These are phyloP conservation scores for Zaprionus tsacasi DNA, from an alignment of 1,140 invertebrate genomes.

Conservation along the genomic window DNA sequence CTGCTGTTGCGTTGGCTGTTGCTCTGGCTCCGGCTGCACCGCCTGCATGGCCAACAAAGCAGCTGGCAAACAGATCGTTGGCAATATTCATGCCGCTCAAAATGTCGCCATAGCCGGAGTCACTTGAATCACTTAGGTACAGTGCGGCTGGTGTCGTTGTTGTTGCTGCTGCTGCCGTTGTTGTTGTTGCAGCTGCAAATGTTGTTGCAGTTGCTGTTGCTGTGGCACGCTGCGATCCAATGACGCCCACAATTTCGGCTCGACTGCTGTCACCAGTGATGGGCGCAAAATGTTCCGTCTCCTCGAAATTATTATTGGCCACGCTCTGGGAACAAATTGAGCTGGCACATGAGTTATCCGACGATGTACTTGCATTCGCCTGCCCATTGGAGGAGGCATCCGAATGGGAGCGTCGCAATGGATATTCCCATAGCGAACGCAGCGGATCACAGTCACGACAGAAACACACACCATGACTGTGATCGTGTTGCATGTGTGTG, in stretches of 20 bases:
- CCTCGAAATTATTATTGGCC: constrained; percentile 39
- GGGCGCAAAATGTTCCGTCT: constrained; percentile 66
- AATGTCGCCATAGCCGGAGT: constrained; percentile 79
- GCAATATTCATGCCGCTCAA: constrained; percentile 80
- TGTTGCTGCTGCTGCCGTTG: constrained; percentile 7
- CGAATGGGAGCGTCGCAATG: constrained; percentile 73
- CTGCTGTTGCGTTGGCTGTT: constrained; percentile 1
- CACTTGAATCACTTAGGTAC: constrained; percentile 75
- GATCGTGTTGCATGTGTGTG: constrained; percentile 57
- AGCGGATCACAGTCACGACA: constrained; percentile 92
- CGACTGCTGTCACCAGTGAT: constrained; percentile 70
- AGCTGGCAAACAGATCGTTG: constrained; percentile 77
- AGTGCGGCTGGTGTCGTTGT: constrained; percentile 4
- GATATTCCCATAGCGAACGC: constrained; percentile 89
- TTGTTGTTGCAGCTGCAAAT: constrained; percentile 40
- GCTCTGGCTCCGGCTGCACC: constrained; percentile 5
- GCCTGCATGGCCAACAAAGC: constrained; percentile 39
- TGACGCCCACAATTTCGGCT: constrained; percentile 81
- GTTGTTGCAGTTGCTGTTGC: constrained; percentile 12
- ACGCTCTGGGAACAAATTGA: constrained; percentile 61
- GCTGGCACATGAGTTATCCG: constrained; percentile 68
- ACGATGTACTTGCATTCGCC: constrained; percentile 37
- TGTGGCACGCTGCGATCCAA: constrained; percentile 73
- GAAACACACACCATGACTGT: constrained; percentile 87
- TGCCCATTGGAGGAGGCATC: constrained; percentile 68